Percentiles rank a stretch among this genome's conserved stretches.
Evolutionary conservation across 1,140 invertebrate species (phyloP).

Genomic region (Vanessa atalanta): DNA sequence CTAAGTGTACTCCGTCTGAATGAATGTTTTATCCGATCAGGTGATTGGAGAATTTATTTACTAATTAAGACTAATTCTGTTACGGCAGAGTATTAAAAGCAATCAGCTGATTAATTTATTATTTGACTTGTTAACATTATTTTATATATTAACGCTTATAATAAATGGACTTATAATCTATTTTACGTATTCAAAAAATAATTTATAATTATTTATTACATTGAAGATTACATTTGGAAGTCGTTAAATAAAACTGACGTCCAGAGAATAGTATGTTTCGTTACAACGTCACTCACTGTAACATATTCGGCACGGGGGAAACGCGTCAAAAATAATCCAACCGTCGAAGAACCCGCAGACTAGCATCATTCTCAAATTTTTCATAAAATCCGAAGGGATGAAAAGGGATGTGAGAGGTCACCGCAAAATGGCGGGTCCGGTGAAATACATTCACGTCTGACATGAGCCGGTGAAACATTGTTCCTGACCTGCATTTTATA

Average conservation of each 20-base stretch:
- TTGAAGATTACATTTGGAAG: slow-evolving; percentile 2
- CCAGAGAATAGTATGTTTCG: slow-evolving; percentile 29
- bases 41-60: slow-evolving; percentile 32
- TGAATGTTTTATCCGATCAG: slow-evolving; percentile 41
- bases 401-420: slow-evolving; percentile 34
- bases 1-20: slow-evolving; percentile 42
- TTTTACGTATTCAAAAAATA: background rate
- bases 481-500: slow-evolving; percentile 53
- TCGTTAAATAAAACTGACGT: slow-evolving; percentile 25
- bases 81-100: background rate
- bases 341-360: slow-evolving; percentile 20
- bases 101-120: slow-evolving; percentile 11
- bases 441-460: slow-evolving; percentile 46
- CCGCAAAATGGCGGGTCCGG: slow-evolving; percentile 28
- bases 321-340: slow-evolving; percentile 44
- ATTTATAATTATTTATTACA: background rate
- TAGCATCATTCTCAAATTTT: slow-evolving; percentile 22
- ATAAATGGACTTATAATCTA: too few species aligned
- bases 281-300: slow-evolving; percentile 39
- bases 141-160: background rate
- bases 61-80: slow-evolving; percentile 24
- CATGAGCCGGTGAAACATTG: slow-evolving; percentile 45
- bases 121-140: background rate
- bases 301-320: slow-evolving; percentile 44
- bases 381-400: slow-evolving; percentile 23